Base-by-base conservation (phyloP, 53 echinoderm and acorn worm species). In the Pentamera pediparva region DNA sequence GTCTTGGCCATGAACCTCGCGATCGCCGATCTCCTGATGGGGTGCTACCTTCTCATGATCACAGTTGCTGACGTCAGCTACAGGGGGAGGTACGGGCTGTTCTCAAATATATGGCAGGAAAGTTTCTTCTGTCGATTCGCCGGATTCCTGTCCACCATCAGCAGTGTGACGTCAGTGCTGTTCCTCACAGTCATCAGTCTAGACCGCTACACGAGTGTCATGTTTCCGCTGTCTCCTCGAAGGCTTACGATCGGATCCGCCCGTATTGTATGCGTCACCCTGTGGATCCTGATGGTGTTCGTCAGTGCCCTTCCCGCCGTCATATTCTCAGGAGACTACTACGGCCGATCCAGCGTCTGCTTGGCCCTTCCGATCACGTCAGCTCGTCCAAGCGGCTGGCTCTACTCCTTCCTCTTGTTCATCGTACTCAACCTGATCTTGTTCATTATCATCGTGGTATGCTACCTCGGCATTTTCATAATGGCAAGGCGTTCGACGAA, bases 311-410 rank as follows among this genome's bases (percentile, higher is more conserved):
- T 92, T n/a, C 98, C 98, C 5, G 74, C 81, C 0, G 40, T 98
- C 10, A 79, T 88, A 4, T 98, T 98, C 29, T 86, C 83, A 1
- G 78, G 75, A 15, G 73, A 75, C 12, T 98, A 83, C 76, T 98
- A 98, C 43, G 98, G 91, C 0, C 91, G 98, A 1, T 92, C 98
- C 32, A 86, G 91, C 41, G 98, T 98, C 22, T 98, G 98, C 39
- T 78, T 98, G 11, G 88, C 98, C 10, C 81, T 98, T 0, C 98
- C 91, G 6, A 38, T 98, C 32, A 98, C 98, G 8, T 52, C 62
- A 25, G 88, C 56, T 3, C 62, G 75, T 27, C 78, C 86, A 0
- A 78, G 86, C 19, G 98, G 98, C 4, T 98, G 98, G 98, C 62
- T 78, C 25, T 98, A 92, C 78, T 92, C 98, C 10, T 53, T 84